phyloP scores from a whole-genome alignment of 1,140 invertebrate species.

The Nephila pilipes region DNA sequence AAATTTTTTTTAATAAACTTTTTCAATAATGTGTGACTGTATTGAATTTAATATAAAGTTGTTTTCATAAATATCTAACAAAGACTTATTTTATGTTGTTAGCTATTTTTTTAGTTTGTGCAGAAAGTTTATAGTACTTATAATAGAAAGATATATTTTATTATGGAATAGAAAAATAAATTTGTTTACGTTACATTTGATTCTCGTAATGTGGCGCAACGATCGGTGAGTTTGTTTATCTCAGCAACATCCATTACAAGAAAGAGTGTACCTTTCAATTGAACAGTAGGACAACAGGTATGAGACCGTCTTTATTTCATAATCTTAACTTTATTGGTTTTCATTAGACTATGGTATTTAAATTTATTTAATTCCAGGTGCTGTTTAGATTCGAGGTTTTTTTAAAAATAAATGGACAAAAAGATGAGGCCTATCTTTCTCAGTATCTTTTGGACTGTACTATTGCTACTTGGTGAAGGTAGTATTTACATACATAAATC shows the following conservation, averaged over 20 bases:
- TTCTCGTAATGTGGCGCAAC: background rate
- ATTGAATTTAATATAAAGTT: too few species aligned
- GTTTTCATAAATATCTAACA: too few species aligned
- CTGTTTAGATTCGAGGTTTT: background rate
- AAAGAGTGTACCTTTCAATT: background rate
- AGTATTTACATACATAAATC: background rate
- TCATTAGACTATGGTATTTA: background rate
- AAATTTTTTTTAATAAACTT: too few species aligned
- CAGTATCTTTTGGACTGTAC: background rate
- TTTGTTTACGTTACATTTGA: background rate
- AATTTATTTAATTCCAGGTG: background rate
- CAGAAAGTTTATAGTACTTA: too few species aligned
- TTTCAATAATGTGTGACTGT: too few species aligned
- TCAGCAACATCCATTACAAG: background rate
- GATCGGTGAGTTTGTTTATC: background rate
- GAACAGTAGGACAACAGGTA: background rate
- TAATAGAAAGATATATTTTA: too few species aligned
- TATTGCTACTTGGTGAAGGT: background rate
- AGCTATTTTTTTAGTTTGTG: too few species aligned
- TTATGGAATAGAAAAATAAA: background rate
- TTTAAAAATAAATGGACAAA: background rate
- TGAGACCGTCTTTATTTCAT: background rate
- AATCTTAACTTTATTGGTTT: background rate
- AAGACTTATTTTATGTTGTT: too few species aligned
- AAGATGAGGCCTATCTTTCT: background rate